Base-by-base conservation (phyloP, 2,113 vertebrate species). In the Lophura nycthemera region DNA sequence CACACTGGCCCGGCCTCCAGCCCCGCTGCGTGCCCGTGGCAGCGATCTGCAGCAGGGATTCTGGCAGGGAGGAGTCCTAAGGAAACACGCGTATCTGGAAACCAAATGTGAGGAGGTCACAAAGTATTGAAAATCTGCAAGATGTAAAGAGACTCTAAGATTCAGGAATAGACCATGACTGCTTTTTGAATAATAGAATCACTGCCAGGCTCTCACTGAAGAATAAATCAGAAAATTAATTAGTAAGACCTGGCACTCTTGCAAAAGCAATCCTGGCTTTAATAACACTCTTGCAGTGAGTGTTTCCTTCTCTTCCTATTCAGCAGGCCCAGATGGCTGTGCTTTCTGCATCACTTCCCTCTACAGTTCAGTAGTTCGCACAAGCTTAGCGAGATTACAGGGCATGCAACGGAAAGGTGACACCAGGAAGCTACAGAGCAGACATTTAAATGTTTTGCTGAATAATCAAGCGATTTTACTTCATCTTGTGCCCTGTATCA, bases 391-490 rank as follows among this genome's bases (percentile, higher is more conserved):
- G 60, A 43, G 36, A 78, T 77, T 77, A 34, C 0, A n/a, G 6
- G 87, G 30, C 61, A 43, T 13, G 56, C 72, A 75, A 60, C 0
- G 1, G 50, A 93, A 71, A 45, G 78, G 72, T 74, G 76, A 54
- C 52, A 60, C 29, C 78, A 87, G 67, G 50, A 92, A 69, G 71
- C 54, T 43, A 29, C 79, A 85, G 82, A 92, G 64, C 89, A 85
- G 87, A 64, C 8, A 52, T 80, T 65, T 73, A 83, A 89, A 82
- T 1, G 3, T 93, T 94, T 93, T 95, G 85, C 93, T 95, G 92
- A 95, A 95, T 95, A 96, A 92, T 89, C 85, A 64, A 89, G 30
- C 34, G 73, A 42, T 94, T 91, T 95, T 91, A 56, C 63, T 95
- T 94, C 78, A 91, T 63, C 45, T 60, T 80, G 38, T 56, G 47